Evolutionary conservation across 2,113 vertebrate genomes (phyloP).

Genomic region (Bettongia penicillata): DNA sequence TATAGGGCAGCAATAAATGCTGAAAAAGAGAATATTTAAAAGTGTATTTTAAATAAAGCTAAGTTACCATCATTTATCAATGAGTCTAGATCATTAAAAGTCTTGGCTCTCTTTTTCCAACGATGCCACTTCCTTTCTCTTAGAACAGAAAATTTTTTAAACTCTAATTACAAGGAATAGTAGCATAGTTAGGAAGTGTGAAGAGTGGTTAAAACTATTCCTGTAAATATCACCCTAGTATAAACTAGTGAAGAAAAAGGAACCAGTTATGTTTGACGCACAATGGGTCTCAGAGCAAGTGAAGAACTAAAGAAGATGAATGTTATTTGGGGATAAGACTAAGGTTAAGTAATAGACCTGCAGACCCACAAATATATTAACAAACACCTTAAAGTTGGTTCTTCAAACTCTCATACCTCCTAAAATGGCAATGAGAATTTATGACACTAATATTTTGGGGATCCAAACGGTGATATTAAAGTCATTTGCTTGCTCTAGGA

Average conservation of each 20-base stretch:
- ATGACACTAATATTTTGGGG: background rate
- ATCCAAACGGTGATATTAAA: background rate
- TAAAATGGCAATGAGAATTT: background rate
- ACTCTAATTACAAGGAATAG: conserved; percentile 1
- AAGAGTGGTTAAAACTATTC: conserved; percentile 5
- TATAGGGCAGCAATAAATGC: conserved; percentile 98
- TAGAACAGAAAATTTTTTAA: conserved; percentile 35
- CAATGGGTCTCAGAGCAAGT: background rate
- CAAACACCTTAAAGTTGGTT: background rate
- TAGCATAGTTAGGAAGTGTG: background rate
- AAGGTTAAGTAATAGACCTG: background rate
- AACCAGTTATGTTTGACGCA: background rate
- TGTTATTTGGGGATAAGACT: background rate
- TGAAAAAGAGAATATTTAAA: conserved; percentile 76
- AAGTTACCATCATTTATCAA: background rate
- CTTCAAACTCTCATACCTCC: background rate
- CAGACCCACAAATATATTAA: background rate
- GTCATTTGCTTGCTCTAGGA: background rate
- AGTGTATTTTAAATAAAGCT: conserved; percentile 1
- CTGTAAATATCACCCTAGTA: background rate
- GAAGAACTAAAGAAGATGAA: background rate
- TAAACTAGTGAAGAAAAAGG: conserved; percentile 18
- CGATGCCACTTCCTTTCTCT: conserved; percentile 36
- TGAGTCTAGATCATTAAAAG: conserved; percentile 8
- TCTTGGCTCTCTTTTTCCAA: conserved; percentile 14